A percentile compares a stretch with the other conserved stretches of the same genome.
These are phyloP conservation scores for Leptopilina clavipes DNA, from an alignment of 1,140 invertebrate genomes.

Conservation along the genomic window DNA sequence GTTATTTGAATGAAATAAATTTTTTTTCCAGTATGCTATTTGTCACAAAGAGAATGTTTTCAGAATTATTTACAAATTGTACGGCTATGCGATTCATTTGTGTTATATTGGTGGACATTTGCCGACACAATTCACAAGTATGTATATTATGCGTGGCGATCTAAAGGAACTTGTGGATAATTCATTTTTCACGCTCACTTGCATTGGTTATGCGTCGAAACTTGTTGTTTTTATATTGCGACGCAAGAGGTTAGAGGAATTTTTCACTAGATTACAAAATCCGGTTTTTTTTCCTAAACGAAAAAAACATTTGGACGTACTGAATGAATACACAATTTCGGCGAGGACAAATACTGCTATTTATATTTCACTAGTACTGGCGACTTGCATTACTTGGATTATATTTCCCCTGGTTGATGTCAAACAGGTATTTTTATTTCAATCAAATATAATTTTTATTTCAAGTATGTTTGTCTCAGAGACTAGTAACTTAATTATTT, in stretches of 20 bases:
- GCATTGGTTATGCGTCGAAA: neutral
- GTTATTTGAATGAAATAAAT: too few relatives aligned
- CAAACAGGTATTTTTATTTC: too few relatives aligned
- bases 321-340: too few relatives aligned
- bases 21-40: too few relatives aligned
- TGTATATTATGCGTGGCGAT: neutral
- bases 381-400: too few relatives aligned
- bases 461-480: too few relatives aligned
- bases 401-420: too few relatives aligned
- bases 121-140: neutral
- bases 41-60: neutral
- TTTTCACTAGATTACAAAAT: neutral
- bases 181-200: slow-evolving; percentile 7
- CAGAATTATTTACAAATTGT: neutral
- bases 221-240: neutral
- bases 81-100: neutral
- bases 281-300: neutral
- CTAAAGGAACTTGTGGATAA: neutral
- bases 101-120: neutral
- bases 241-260: neutral
- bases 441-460: too few relatives aligned
- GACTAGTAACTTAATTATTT: too few relatives aligned
- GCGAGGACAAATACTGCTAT: too few relatives aligned
- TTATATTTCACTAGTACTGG: too few relatives aligned
- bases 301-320: neutral